Evolutionary conservation across 2,888 invertebrate genomes (phyloP), one percentile per base, ranked within the genome.

Genomic region (Meta bourneti): DNA sequence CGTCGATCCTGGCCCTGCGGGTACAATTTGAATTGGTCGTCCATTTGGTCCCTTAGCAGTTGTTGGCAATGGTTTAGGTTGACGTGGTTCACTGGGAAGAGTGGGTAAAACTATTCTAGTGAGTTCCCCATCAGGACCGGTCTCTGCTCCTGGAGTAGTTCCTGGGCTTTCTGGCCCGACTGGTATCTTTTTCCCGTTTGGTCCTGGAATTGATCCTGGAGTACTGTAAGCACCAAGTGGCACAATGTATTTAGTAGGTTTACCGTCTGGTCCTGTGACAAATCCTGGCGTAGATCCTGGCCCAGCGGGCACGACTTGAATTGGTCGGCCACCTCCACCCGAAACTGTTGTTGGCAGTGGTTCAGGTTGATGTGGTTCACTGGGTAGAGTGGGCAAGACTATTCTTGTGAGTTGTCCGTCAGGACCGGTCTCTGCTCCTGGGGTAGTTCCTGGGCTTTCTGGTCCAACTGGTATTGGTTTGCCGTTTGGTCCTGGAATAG

Each of bases 401-500:
- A 87, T 48, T 34, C 51, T 78, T n/a, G 13, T 71, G 7, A 71
- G 11, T 71, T 52, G 49, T 51, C 86, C 86, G 78, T 86, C 78
- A 6, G 86, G 71, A 0, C 71, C 71, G 9, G 86, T 86, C 70
- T 51, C 7, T 1, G 51, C 49, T 11, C 86, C 86, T 11, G 86
- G 86, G 6, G 86, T 86, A 9, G 87, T 80, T 7, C 87, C 87
- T n/a, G 86, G 86, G 7, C 86, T 78, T 20, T 69, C 86, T 20
- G 86, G 86, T 13, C 48, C 71, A 7, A 86, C 78, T 51, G 20
- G 69, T 7, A 86, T 48, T 2, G 69, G 78, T 71, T 86, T 71
- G 5, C 86, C 86, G 4, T 78, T 34, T 7, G 86, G 86, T 20
- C 86, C 86, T 48, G 77, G 70, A 6, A 86, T 78, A 20, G 78